Base-by-base conservation (phyloP, 1,140 invertebrate genomes). In the Branchinecta lynchi region DNA sequence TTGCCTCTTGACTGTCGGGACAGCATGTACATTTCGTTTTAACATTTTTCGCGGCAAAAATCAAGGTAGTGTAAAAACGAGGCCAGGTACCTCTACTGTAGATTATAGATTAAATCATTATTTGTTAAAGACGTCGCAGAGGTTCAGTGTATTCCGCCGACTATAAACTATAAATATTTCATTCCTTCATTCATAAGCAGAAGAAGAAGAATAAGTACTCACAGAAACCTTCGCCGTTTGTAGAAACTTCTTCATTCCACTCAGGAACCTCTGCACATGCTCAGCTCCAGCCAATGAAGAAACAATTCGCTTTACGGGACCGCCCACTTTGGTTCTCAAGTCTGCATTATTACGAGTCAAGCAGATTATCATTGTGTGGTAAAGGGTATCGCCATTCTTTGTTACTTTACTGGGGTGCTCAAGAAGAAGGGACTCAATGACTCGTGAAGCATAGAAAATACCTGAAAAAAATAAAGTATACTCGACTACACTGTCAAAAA, bases 331-430 rank as follows among this genome's bases (percentile, higher is more conserved):
- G 45, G 74, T 73, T 8, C 80, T 73, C 8, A 79, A 69, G 44
- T 68, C 68, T 15, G 72, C 74, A 46, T 72, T 73, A 66, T 74
- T 78, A 46, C 81, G 79, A 7, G 82, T 83, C 8, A 87, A 75
- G 70, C 86, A 86, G 73, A 81, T 80, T 15, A 89, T 76, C 46
- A 90, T 77, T 7, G 85, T 84, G 72, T 80, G 81, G 72, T 86
- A 82, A 43, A 89, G 74, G 7, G 81, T 79, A 71, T 74, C 82
- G 72, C 80, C 73, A 73, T 83, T 83, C 7, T 83, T 83, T 70
- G 81, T 82, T 7, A 87, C 72, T 74, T 80, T 81, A 65, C 83
- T 79, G 3, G 76, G 77, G 79, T 87, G 84, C 71, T 87, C 81
- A 8, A 82, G 76, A 2, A 89, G 77, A 71, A 66, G 7, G 90